A percentile compares a stretch with the other conserved stretches of the same genome.
These are phyloP conservation scores for Bradysia coprophila DNA, from an alignment of 1,140 invertebrate genomes.

Conservation along the genomic window DNA sequence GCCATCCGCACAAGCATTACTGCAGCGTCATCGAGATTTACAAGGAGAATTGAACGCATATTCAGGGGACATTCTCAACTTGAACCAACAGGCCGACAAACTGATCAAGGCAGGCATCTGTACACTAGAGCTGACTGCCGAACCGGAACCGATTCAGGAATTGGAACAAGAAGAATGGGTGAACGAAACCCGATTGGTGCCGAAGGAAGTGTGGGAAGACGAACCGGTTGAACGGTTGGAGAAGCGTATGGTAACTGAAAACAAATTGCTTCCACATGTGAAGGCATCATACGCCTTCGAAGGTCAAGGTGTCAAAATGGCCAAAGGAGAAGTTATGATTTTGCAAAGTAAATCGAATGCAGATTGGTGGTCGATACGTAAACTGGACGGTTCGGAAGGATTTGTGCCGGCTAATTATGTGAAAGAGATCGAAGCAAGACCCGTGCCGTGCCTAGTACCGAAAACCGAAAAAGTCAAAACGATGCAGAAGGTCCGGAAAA, in stretches of 20 bases:
- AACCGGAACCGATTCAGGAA: constrained; percentile 39
- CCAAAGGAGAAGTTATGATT: constrained; percentile 86
- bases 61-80: constrained; percentile 66
- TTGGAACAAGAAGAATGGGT: constrained; percentile 56
- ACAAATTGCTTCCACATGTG: constrained; percentile 67
- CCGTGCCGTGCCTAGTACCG: constrained; percentile 56
- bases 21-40: constrained; percentile 71
- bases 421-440: constrained; percentile 75
- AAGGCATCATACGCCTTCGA: constrained; percentile 71
- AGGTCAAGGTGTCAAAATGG: constrained; percentile 84
- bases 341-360: constrained; percentile 86
- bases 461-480: constrained; percentile 66
- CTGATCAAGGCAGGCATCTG: constrained; percentile 63
- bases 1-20: constrained; percentile 64
- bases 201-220: constrained; percentile 81
- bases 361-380: constrained; percentile 97
- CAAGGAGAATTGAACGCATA: constrained; percentile 87
- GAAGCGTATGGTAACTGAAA: constrained; percentile 66
- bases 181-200: constrained; percentile 58
- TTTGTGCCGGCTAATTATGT: constrained; percentile 98
- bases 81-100: constrained; percentile 70
- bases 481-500: constrained; percentile 74
- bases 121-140: constrained; percentile 46
- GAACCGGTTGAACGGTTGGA: constrained; percentile 73
- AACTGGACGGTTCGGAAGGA: constrained; percentile 77